These are phyloP conservation scores for Rhorus exstirpatorius DNA, from an alignment of 2,888 invertebrate species.

Conservation along the genomic window DNA sequence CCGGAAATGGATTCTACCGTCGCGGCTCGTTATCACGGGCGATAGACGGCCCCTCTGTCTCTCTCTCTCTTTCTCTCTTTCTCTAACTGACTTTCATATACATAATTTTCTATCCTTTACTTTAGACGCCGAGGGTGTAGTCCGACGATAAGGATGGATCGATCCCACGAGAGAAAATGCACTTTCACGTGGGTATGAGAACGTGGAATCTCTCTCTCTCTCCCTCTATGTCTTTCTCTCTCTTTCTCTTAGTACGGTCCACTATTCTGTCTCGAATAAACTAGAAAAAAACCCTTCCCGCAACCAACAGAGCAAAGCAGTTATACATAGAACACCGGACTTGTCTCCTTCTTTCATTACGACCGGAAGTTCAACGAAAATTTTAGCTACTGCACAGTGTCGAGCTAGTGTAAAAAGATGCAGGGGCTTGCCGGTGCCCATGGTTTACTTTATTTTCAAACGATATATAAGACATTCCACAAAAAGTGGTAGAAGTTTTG, in stretches of 20 bases:
- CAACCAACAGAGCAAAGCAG: conserved; percentile 36
- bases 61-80: conserved; percentile 47
- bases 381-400: background rate
- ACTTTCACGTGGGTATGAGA: conserved; percentile 38
- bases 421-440: no score
- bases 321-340: conserved; percentile 45
- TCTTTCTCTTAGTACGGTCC: background rate
- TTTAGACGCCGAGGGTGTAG: conserved; percentile 42
- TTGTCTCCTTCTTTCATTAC: background rate
- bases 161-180: conserved; percentile 62
- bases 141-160: conserved; percentile 63
- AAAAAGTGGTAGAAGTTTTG: no score
- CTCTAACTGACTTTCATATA: background rate
- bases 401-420: no score
- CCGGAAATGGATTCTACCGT: conserved; percentile 62
- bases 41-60: conserved; percentile 33
- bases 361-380: background rate
- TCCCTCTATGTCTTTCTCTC: background rate
- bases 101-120: conserved; percentile 6
- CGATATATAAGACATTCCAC: no score
- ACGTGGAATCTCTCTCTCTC: conserved; percentile 4
- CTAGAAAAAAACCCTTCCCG: conserved; percentile 29
- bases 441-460: no score
- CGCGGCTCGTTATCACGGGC: conserved; percentile 64
- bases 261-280: conserved; percentile 9